phyloP scores from a whole-genome alignment of 2,113 vertebrate genomes.

The Turnix velox region DNA sequence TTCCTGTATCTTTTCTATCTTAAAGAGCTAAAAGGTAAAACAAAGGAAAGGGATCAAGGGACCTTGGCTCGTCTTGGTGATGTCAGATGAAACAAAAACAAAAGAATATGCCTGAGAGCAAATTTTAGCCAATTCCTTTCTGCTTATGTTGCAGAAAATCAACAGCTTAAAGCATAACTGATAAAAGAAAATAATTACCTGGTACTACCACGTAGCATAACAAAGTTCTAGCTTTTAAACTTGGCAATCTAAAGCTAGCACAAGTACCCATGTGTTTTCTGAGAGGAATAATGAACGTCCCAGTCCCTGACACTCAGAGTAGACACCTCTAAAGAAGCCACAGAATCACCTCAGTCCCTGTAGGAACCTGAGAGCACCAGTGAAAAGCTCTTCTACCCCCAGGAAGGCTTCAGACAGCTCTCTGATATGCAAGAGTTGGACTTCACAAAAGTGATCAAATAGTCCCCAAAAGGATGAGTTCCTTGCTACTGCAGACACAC shows the following conservation, averaged over 20 bases:
- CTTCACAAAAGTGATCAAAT: neutral
- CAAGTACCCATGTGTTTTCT: neutral
- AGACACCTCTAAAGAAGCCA: neutral
- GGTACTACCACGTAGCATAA: neutral
- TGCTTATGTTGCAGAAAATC: neutral
- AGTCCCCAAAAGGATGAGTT: neutral
- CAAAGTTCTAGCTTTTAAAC: neutral
- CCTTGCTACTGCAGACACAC: neutral
- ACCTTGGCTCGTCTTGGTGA: neutral
- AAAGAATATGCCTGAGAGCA: neutral
- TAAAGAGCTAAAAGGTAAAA: neutral
- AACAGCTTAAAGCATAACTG: neutral
- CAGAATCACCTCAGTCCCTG: neutral
- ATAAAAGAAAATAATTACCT: neutral
- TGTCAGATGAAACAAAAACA: neutral
- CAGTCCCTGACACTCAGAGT: neutral
- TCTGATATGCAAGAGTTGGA: neutral
- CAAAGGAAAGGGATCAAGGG: neutral
- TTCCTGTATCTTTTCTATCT: neutral
- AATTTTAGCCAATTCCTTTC: neutral
- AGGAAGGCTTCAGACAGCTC: neutral
- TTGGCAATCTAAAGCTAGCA: neutral
- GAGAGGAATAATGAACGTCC: neutral
- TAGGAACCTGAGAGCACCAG: neutral
- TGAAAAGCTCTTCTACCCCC: neutral